Percentiles rank a stretch among this genome's conserved stretches.
phyloP scores from a whole-genome alignment of 2,888 invertebrate genomes.

The Meloe dianella region DNA sequence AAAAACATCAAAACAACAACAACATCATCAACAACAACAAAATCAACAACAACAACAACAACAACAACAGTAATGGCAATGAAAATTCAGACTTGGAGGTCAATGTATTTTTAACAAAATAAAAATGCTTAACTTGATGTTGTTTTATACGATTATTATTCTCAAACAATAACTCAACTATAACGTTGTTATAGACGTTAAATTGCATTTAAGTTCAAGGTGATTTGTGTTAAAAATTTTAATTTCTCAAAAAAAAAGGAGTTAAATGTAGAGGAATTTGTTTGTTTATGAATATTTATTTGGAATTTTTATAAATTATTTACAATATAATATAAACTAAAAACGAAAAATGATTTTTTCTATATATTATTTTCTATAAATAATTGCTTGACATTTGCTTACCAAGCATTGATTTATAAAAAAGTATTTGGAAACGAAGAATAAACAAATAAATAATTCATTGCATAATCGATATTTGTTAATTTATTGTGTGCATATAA shows the following conservation, averaged over 20 bases:
- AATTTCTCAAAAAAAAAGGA: neutral
- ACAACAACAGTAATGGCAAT: neutral
- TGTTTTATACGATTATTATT: slow-evolving; percentile 2
- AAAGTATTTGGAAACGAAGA: slow-evolving; percentile 9
- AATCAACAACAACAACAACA: neutral
- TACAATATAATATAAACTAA: neutral
- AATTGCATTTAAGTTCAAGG: slow-evolving; percentile 2
- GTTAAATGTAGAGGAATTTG: neutral
- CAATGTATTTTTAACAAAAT: slow-evolving; percentile 2
- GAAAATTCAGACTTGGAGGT: slow-evolving; percentile 2
- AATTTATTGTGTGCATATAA: neutral
- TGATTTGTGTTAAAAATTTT: neutral
- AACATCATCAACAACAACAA: neutral
- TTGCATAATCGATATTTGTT: slow-evolving; percentile 14
- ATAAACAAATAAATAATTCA: slow-evolving; percentile 16
- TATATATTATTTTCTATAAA: neutral
- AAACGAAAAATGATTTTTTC: too few relatives aligned
- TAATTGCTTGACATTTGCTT: slow-evolving; percentile 8
- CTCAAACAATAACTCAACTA: slow-evolving; percentile 2
- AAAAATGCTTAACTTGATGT: slow-evolving; percentile 2
- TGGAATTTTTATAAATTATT: neutral
- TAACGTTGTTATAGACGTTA: neutral
- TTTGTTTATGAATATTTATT: neutral
- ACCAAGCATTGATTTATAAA: slow-evolving; percentile 14
- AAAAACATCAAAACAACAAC: neutral